These are phyloP conservation scores for Dufourea novaeangliae DNA, from an alignment of 1,140 invertebrate genomes.

Conservation along the genomic window DNA sequence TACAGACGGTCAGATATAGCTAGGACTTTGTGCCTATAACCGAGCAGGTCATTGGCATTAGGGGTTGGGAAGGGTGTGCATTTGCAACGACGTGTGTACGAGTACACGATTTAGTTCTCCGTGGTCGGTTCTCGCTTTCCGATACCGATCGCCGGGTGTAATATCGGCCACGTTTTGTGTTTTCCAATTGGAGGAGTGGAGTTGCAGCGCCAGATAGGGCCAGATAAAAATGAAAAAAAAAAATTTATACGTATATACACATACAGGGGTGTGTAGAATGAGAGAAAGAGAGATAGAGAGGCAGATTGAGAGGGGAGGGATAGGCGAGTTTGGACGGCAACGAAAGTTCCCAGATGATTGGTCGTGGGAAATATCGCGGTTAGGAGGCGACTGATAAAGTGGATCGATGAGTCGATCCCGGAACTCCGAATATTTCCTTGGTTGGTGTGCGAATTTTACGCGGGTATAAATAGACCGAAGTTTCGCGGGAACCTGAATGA, in stretches of 20 bases:
- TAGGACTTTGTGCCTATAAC: slow-evolving; percentile 77
- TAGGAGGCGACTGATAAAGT: slow-evolving; percentile 64
- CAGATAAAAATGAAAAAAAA: slow-evolving; percentile 33
- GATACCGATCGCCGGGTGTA: slow-evolving; percentile 44
- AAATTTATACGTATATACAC: background rate
- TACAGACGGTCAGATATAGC: slow-evolving; percentile 74
- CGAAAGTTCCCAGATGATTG: slow-evolving; percentile 63
- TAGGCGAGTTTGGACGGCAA: slow-evolving; percentile 14
- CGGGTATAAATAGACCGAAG: slow-evolving; percentile 51
- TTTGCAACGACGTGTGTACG: slow-evolving; percentile 60
- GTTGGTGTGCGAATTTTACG: slow-evolving; percentile 52
- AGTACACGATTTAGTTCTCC: slow-evolving; percentile 57
- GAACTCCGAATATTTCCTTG: slow-evolving; percentile 47
- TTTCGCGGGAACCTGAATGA: slow-evolving; percentile 34
- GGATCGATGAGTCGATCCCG: slow-evolving; percentile 65
- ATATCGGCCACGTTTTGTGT: slow-evolving; percentile 42
- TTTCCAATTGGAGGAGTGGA: slow-evolving; percentile 24
- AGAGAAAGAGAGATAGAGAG: background rate
- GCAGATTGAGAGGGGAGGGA: background rate
- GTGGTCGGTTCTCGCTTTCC: slow-evolving; percentile 35
- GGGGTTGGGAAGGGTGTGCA: slow-evolving; percentile 73
- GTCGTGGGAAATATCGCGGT: slow-evolving; percentile 69
- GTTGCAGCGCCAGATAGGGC: background rate
- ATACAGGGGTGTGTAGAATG: background rate
- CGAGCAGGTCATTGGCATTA: slow-evolving; percentile 78